Evolutionary conservation across 2,797 vertebrate species (phyloP), one percentile per base, ranked within the genome.

Genomic region (Sparidentex hasta): DNA sequence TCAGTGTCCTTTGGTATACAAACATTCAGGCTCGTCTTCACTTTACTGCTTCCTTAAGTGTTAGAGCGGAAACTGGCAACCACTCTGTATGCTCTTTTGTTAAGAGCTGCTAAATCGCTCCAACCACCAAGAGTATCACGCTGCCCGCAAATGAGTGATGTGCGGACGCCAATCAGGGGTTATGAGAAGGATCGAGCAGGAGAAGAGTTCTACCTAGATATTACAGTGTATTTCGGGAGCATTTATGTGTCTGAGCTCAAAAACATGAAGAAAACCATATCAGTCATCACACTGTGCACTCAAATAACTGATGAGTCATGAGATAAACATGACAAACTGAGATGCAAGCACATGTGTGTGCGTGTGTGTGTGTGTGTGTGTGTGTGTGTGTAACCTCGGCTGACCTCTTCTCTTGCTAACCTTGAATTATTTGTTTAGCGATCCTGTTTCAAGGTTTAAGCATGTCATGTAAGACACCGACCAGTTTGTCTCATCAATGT

Each of bases 381-480:
- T 23, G 20, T 47, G 41, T 46, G 14, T 75, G 25, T 21, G 18
- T 41, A 52, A 63, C 82, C 74, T 65, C 76, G 11, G 47, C 41
- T 62, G 57, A 38, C 47, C 41, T 27, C 66, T 27, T 52, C 50
- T 70, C 74, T 69, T 25, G 33, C 50, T 48, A 72, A 77, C 51
- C 41, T 23, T 18, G 21, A 52, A 47, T n/a, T 43, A 76, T 43
- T 81, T 85, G 76, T 84, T 90, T 78, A 67, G 65, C 54, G 62
- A 70, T 61, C 55, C 48, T 70, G 76, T 79, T 81, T 82, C 69
- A 90, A 88, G 82, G 82, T 92, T 90, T 58, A 67, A 76, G 66
- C 58, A 12, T 3, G 9, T 62, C 44, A 38, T 8, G 9, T 52
- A 72, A 2, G 11, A 76, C 56, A 33, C 20, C 63, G 21, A 76